Evolutionary conservation across 1,140 invertebrate genomes (phyloP).

Genomic region (Drosophila baimaii): DNA sequence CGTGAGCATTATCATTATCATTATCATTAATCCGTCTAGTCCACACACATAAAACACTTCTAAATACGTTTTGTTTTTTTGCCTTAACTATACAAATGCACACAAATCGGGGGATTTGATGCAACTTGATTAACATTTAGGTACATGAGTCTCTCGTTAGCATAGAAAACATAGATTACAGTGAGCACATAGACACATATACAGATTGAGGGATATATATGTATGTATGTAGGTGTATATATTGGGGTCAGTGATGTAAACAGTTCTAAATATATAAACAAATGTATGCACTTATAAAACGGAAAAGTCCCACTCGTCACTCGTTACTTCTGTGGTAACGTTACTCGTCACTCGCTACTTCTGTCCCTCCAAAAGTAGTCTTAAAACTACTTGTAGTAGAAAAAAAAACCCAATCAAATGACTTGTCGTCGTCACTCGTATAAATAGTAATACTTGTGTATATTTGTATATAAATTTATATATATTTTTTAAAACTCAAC

Average conservation of each 20-base stretch:
- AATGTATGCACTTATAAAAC: constrained; percentile 44
- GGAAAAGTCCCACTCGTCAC: constrained; percentile 7
- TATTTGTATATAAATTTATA: constrained; percentile 62
- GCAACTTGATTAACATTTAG: constrained; percentile 73
- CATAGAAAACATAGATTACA: constrained; percentile 51
- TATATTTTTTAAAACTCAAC: constrained; percentile 49
- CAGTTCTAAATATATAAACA: constrained; percentile 39
- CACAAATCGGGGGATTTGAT: constrained; percentile 50
- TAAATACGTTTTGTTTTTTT: constrained; percentile 52
- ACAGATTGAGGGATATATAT: constrained; percentile 27
- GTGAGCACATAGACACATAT: constrained; percentile 47
- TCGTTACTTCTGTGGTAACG: neutral
- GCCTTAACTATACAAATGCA: constrained; percentile 46
- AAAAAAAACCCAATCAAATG: constrained; percentile 37
- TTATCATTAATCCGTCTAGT: constrained; percentile 25
- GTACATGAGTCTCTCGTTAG: constrained; percentile 82
- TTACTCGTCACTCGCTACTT: neutral
- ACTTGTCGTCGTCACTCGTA: constrained; percentile 24
- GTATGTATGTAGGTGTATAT: constrained; percentile 1
- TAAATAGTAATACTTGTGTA: constrained; percentile 46
- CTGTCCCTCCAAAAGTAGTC: constrained; percentile 45
- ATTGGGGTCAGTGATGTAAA: constrained; percentile 27
- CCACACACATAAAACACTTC: constrained; percentile 71
- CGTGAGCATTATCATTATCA: constrained; percentile 39
- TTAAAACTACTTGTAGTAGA: constrained; percentile 54